Percentiles rank a stretch among this genome's conserved stretches.
Conservation (phyloP, 2,888 invertebrate species). For the Mycalesis mineus region DNA sequence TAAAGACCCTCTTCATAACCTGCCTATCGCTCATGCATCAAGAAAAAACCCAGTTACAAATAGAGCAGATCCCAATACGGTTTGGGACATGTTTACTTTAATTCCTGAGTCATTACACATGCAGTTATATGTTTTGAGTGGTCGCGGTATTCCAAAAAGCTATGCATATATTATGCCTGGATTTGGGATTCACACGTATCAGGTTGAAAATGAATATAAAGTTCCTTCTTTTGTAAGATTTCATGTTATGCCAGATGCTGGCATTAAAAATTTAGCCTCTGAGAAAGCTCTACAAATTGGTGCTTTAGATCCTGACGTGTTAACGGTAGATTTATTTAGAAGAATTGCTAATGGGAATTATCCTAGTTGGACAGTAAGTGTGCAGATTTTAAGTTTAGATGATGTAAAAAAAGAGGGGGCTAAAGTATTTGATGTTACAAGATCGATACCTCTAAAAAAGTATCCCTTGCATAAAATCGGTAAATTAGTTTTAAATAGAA, state of each 20-base stretch:
- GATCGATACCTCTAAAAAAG: conserved; percentile 92
- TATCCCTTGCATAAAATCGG: conserved; percentile 94
- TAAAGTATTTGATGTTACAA: conserved; percentile 43
- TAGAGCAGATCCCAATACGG: background rate
- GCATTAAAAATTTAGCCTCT: too few relatives aligned
- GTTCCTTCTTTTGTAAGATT: too few relatives aligned
- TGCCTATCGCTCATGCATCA: background rate
- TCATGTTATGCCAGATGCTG: too few relatives aligned
- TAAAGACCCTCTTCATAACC: background rate
- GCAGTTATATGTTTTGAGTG: background rate
- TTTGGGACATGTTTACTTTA: background rate
- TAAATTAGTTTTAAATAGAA: conserved; percentile 88
- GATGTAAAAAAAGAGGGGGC: background rate
- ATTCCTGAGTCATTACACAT: background rate
- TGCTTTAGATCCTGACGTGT: too few relatives aligned
- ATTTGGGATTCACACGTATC: too few relatives aligned
- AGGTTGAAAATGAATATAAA: too few relatives aligned
- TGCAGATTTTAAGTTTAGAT: background rate
- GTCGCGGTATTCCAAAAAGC: background rate
- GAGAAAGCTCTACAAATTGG: too few relatives aligned
- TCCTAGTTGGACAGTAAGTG: background rate
- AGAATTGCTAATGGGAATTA: background rate
- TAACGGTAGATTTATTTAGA: too few relatives aligned
- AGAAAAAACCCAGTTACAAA: background rate
- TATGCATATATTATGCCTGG: background rate